These are phyloP conservation scores for Pollachius pollachius DNA, from an alignment of 2,113 vertebrate genomes.

Conservation along the genomic window DNA sequence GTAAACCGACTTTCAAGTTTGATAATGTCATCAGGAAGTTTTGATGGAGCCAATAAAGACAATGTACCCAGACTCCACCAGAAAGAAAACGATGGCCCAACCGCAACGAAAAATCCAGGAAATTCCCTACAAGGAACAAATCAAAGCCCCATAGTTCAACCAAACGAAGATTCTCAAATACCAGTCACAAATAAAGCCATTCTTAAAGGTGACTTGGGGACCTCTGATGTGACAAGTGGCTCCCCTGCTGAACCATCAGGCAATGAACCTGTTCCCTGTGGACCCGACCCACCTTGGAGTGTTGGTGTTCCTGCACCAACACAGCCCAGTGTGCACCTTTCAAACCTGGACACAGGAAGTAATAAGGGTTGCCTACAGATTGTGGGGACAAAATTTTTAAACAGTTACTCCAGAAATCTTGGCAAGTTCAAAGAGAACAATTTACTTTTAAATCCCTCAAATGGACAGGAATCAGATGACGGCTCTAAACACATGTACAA, in stretches of 20 bases:
- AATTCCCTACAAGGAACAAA: conserved; percentile 14
- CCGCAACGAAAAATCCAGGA: conserved; percentile 21
- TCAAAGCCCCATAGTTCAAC: conserved; percentile 5
- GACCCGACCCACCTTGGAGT: background rate
- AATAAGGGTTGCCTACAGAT: conserved; percentile 71
- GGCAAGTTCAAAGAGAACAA: conserved; percentile 71
- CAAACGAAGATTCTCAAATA: conserved; percentile 25
- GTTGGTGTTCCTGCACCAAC: background rate
- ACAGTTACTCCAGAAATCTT: conserved; percentile 82
- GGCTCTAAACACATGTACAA: conserved; percentile 76
- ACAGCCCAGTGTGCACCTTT: conserved; percentile 50
- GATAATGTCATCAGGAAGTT: conserved; percentile 58
- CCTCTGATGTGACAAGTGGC: conserved; percentile 16
- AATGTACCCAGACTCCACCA: conserved; percentile 44
- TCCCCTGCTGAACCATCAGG: background rate
- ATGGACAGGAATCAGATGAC: conserved; percentile 18
- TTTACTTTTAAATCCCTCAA: conserved; percentile 33
- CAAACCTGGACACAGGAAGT: conserved; percentile 68
- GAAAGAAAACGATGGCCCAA: conserved; percentile 32
- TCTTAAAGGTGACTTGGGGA: conserved; percentile 63
- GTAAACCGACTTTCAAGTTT: conserved; percentile 72
- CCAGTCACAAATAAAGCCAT: conserved; percentile 69
- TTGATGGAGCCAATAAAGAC: conserved; percentile 43
- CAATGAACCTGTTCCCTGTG: background rate
- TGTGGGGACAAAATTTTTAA: conserved; percentile 78